These are phyloP conservation scores for Drosophila heteroneura DNA, from an alignment of 2,888 invertebrate genomes.

Conservation along the genomic window DNA sequence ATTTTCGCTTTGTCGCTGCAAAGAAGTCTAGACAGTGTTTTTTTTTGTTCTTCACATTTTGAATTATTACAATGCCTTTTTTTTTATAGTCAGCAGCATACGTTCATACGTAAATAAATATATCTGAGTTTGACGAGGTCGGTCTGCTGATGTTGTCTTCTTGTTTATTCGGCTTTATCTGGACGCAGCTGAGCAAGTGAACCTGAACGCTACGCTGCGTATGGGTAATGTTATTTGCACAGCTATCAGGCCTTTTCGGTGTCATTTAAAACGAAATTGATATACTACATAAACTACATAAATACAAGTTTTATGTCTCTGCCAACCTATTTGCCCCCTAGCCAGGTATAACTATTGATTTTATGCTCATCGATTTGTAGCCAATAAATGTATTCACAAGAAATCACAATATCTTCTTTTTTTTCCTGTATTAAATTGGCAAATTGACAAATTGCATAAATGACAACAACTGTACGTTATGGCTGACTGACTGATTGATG, in stretches of 20 bases:
- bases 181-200: slow-evolving; percentile 51
- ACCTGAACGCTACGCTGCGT: slow-evolving; percentile 60
- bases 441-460: slow-evolving; percentile 60
- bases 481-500: slow-evolving; percentile 32
- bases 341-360: slow-evolving; percentile 27
- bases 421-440: slow-evolving; percentile 30
- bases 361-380: slow-evolving; percentile 45
- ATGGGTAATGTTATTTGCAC: slow-evolving; percentile 64
- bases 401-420: slow-evolving; percentile 26
- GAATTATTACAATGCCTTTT: slow-evolving; percentile 38
- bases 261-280: slow-evolving; percentile 46
- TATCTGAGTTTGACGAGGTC: slow-evolving; percentile 1
- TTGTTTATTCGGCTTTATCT: slow-evolving; percentile 34
- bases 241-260: slow-evolving; percentile 9
- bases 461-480: slow-evolving; percentile 40
- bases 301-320: slow-evolving; percentile 25
- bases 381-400: slow-evolving; percentile 45
- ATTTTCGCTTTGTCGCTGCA: slow-evolving; percentile 8
- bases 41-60: slow-evolving; percentile 13
- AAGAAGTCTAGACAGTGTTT: slow-evolving; percentile 50
- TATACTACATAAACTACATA: slow-evolving; percentile 12
- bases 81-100: slow-evolving; percentile 6
- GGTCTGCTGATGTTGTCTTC: not conserved
- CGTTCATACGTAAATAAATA: not conserved
- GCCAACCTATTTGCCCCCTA: slow-evolving; percentile 33